These are phyloP conservation scores for Atlantisia rogersi DNA, from an alignment of 2,113 vertebrate genomes.

Conservation along the genomic window DNA sequence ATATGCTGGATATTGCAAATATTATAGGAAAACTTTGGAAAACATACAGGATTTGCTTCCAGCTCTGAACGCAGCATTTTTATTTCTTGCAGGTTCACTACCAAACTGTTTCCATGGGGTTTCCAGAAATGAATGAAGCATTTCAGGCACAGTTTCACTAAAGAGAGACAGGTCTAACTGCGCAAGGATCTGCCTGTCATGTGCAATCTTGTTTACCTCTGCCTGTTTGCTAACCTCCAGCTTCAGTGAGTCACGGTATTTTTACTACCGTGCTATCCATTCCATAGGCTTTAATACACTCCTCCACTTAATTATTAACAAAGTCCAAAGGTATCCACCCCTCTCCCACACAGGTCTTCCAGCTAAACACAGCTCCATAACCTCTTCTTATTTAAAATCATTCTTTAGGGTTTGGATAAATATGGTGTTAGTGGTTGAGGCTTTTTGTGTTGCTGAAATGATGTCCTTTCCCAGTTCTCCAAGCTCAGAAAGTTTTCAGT, in stretches of 20 bases:
- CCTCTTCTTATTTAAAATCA: slow-evolving; percentile 35
- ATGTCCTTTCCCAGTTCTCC: neutral
- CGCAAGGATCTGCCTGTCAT: neutral
- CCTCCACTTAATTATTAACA: slow-evolving; percentile 61
- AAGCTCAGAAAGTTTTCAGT: neutral
- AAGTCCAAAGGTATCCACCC: slow-evolving; percentile 63
- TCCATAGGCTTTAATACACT: slow-evolving; percentile 48
- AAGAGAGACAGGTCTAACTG: neutral
- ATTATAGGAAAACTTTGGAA: neutral
- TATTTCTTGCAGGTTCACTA: neutral
- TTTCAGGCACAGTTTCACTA: neutral
- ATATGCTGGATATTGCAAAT: neutral
- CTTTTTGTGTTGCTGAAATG: neutral
- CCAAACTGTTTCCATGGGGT: neutral
- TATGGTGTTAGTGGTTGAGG: neutral
- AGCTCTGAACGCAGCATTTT: neutral
- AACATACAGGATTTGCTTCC: neutral
- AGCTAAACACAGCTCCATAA: slow-evolving; percentile 39
- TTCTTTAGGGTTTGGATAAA: slow-evolving; percentile 29
- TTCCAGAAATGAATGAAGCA: neutral
- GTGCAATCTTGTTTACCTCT: slow-evolving; percentile 44
- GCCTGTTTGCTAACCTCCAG: slow-evolving; percentile 40
- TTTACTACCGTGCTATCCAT: slow-evolving; percentile 52
- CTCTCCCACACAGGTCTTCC: slow-evolving; percentile 61
- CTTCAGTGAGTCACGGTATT: slow-evolving; percentile 40